A percentile compares a stretch with the other conserved stretches of the same genome.
Evolutionary conservation across 2,888 invertebrate genomes (phyloP).

Genomic region (Coenonympha glycerion): DNA sequence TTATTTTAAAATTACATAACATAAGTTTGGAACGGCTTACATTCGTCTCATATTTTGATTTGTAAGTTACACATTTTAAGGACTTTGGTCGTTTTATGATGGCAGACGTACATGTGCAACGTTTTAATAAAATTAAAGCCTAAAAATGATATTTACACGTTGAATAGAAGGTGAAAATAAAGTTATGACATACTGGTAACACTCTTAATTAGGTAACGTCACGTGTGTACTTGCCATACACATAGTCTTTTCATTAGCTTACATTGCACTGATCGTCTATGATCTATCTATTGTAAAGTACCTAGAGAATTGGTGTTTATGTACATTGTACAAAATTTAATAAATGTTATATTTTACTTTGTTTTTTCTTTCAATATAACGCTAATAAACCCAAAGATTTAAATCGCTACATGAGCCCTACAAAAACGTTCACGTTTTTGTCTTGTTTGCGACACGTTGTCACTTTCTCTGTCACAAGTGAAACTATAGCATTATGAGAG

Average conservation of each 20-base stretch:
- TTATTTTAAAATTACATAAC: neutral
- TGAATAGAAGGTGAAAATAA: too few relatives aligned
- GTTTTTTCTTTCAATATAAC: conserved; percentile 17
- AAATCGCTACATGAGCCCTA: too few relatives aligned
- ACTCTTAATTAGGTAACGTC: too few relatives aligned
- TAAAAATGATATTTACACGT: too few relatives aligned
- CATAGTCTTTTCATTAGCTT: conserved; percentile 40
- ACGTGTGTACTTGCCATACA: neutral
- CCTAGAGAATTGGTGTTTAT: conserved; percentile 47
- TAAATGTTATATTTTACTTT: conserved; percentile 57
- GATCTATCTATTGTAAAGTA: conserved; percentile 40
- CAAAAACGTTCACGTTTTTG: too few relatives aligned
- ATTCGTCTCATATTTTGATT: neutral
- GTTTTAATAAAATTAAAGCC: too few relatives aligned
- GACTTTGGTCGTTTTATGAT: neutral
- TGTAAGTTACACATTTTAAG: neutral
- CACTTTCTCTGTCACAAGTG: too few relatives aligned
- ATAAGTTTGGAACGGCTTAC: neutral
- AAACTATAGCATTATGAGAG: too few relatives aligned
- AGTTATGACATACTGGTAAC: too few relatives aligned
- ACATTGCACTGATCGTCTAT: conserved; percentile 52
- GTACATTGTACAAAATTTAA: conserved; percentile 67
- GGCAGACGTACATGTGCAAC: too few relatives aligned
- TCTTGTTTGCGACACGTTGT: too few relatives aligned
- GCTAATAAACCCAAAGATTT: too few relatives aligned